These are phyloP conservation scores for Urophycis tenuis DNA, from an alignment of 2,797 vertebrate species.

Conservation along the genomic window DNA sequence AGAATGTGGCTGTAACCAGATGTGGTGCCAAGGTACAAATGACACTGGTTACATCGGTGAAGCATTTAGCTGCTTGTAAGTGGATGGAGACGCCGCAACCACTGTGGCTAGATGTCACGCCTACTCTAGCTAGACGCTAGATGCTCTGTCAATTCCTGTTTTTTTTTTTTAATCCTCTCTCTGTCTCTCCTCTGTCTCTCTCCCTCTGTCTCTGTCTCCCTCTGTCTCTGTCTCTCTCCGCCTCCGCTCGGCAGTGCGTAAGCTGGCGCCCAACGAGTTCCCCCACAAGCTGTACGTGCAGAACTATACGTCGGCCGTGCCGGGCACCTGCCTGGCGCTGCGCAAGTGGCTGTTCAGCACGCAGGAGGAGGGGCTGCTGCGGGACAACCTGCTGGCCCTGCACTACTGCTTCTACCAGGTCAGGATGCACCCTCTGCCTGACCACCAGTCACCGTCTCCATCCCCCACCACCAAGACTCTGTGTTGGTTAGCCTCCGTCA, in stretches of 20 bases:
- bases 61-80: background rate
- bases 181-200: slow-evolving; percentile 13
- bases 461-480: slow-evolving; percentile 30
- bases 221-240: slow-evolving; percentile 16
- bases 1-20: background rate
- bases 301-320: slow-evolving; percentile 93
- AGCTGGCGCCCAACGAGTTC: slow-evolving; percentile 93
- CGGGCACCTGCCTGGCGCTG: slow-evolving; percentile 89
- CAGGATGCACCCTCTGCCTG: no score
- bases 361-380: slow-evolving; percentile 87
- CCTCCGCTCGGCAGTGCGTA: slow-evolving; percentile 75
- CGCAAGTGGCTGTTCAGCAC: slow-evolving; percentile 96
- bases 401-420: slow-evolving; percentile 90
- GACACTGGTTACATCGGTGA: background rate
- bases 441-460: no score
- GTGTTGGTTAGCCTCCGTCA: background rate
- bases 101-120: background rate
- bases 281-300: slow-evolving; percentile 98
- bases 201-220: slow-evolving; percentile 20
- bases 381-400: slow-evolving; percentile 89
- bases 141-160: background rate
- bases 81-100: background rate
- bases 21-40: background rate
- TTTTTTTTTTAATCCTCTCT: background rate
- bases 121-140: background rate